Percentiles rank a stretch among this genome's conserved stretches.
These are phyloP conservation scores for Embiotoca jacksoni DNA, from an alignment of 2,113 vertebrate genomes.

Conservation along the genomic window DNA sequence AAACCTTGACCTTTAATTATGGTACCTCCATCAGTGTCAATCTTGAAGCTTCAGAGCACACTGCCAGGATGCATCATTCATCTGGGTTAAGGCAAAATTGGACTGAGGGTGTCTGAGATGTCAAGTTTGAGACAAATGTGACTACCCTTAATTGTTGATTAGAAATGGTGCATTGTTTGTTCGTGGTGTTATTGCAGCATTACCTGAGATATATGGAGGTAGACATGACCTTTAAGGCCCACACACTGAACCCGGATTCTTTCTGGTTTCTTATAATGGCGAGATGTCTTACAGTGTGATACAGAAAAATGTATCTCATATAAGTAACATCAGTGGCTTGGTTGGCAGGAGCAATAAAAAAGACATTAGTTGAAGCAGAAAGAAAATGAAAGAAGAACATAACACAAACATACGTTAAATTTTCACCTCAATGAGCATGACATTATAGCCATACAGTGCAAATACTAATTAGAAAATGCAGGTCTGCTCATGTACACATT, in stretches of 20 bases:
- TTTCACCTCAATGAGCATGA: slow-evolving; percentile 27
- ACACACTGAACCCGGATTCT: neutral
- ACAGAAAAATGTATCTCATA: too few relatives aligned
- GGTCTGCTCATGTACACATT: slow-evolving; percentile 8
- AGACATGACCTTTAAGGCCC: neutral
- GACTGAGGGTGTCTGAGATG: slow-evolving; percentile 1
- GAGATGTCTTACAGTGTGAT: neutral
- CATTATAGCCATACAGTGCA: neutral
- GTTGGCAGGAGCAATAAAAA: neutral
- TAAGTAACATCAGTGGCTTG: neutral
- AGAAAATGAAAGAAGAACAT: neutral
- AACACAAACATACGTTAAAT: slow-evolving; percentile 11
- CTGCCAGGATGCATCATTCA: slow-evolving; percentile 28
- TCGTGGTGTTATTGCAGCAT: neutral
- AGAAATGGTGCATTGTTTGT: neutral
- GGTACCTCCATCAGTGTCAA: slow-evolving; percentile 34
- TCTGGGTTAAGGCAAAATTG: slow-evolving; percentile 4
- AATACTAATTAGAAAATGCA: slow-evolving; percentile 25
- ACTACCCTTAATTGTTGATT: neutral
- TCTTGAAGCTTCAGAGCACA: slow-evolving; percentile 14
- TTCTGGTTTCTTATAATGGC: neutral
- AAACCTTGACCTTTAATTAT: slow-evolving; percentile 67
- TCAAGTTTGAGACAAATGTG: slow-evolving; percentile 10
- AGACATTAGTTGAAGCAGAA: neutral
- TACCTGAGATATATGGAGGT: neutral